phyloP scores from a whole-genome alignment of 2,113 vertebrate genomes.

The Cynocephalus volans region DNA sequence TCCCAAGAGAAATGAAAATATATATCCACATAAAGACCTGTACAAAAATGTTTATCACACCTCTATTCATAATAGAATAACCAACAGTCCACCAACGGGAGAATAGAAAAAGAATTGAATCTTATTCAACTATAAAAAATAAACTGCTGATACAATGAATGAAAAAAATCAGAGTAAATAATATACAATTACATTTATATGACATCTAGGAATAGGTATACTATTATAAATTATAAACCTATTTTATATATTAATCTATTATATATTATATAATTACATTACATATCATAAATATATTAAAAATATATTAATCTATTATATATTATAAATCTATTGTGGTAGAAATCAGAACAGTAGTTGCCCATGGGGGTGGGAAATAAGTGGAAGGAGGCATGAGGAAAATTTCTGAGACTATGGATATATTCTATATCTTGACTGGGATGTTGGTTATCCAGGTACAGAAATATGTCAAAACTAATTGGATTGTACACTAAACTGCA shows the following conservation, averaged over 20 bases:
- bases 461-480: neutral
- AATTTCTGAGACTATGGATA: neutral
- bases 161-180: neutral
- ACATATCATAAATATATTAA: no score
- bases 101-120: neutral
- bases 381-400: neutral
- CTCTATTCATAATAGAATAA: neutral
- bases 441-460: neutral
- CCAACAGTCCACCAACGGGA: neutral
- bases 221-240: no score
- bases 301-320: no score
- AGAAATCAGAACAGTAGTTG: neutral
- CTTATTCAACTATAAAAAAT: neutral
- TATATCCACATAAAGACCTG: neutral
- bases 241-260: no score
- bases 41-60: neutral
- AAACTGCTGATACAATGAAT: neutral
- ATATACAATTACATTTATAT: neutral
- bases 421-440: neutral
- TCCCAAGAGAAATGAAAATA: conserved; percentile 23
- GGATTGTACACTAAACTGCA: neutral
- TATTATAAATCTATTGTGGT: neutral
- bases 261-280: no score
- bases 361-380: neutral
- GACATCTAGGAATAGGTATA: neutral